Conservation (phyloP, 2,113 vertebrate genomes). For the Ascaphus truei region DNA sequence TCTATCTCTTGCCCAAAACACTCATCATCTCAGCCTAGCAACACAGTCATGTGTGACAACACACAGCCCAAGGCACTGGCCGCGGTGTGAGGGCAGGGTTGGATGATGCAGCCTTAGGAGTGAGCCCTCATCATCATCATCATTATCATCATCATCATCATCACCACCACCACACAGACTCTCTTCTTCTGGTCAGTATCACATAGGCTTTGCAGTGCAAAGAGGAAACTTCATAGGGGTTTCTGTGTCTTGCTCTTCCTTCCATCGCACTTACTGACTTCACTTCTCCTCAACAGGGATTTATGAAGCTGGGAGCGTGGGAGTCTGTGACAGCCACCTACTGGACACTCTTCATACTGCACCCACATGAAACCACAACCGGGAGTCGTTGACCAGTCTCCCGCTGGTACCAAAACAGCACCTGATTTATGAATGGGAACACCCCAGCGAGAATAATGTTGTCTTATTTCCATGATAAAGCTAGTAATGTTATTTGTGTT, state of each 20-base stretch:
- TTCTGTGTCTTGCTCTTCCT: constrained; percentile 11
- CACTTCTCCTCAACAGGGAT: not conserved
- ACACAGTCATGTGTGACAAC: not conserved
- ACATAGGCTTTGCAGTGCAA: constrained; percentile 5
- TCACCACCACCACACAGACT: no score
- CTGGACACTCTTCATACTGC: not conserved
- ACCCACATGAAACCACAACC: not conserved
- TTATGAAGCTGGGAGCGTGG: not conserved
- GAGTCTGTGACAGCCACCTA: constrained; percentile 11
- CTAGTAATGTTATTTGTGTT: no score
- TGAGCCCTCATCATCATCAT: not conserved
- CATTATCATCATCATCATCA: no score
- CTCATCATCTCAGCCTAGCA: not conserved
- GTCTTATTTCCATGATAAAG: no score
- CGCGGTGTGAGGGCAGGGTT: not conserved
- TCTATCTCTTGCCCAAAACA: not conserved
- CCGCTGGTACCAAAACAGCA: no score
- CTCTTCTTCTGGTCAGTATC: not conserved
- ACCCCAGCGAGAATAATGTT: no score
- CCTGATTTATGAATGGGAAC: no score
- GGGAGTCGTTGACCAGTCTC: no score
- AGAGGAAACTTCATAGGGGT: constrained; percentile 16
- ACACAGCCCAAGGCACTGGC: not conserved
- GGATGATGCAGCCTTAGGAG: not conserved
- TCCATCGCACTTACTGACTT: constrained; percentile 19